Evolutionary conservation across 2,797 vertebrate species (phyloP).

Genomic region (Todus mexicanus): DNA sequence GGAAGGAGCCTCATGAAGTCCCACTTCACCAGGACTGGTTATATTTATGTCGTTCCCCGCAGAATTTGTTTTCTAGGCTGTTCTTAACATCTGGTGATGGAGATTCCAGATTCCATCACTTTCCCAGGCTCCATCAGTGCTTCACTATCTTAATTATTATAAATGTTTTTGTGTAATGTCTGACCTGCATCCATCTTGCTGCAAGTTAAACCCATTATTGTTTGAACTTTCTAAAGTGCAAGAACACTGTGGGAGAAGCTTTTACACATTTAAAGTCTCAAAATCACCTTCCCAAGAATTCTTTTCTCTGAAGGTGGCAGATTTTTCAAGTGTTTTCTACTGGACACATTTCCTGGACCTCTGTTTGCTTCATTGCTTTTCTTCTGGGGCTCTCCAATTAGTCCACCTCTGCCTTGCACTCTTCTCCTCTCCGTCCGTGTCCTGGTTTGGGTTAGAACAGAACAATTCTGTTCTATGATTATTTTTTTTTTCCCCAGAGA

Average conservation of each 20-base stretch:
- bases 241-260: background rate
- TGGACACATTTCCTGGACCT: background rate
- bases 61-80: background rate
- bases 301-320: background rate
- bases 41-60: background rate
- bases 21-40: background rate
- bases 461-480: too few species aligned
- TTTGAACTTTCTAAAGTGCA: background rate
- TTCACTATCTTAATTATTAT: background rate
- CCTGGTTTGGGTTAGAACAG: too few species aligned
- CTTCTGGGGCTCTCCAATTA: background rate
- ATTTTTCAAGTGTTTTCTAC: background rate
- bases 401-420: background rate
- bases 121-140: background rate
- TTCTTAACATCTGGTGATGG: background rate
- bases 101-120: background rate
- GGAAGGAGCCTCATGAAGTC: background rate
- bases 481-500: too few species aligned
- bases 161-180: background rate
- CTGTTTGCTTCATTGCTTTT: background rate
- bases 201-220: background rate
- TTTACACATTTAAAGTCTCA: background rate
- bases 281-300: background rate
- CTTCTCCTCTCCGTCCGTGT: background rate
- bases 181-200: constrained; percentile 1